Conservation (phyloP, 2,113 vertebrate species). For the Gyps fulvus region DNA sequence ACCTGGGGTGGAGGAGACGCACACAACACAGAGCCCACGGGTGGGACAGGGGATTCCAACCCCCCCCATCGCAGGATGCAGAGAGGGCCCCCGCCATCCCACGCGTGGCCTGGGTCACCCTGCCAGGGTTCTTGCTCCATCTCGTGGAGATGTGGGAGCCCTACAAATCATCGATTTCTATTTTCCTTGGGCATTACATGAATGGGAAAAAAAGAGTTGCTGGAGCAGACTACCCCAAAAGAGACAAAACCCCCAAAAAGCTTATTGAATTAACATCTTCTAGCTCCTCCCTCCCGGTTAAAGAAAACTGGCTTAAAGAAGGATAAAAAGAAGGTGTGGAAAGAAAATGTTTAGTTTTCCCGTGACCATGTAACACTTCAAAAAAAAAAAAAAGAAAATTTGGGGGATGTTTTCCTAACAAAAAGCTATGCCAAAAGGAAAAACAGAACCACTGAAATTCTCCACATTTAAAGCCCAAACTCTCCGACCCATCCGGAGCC, state of each 20-base stretch:
- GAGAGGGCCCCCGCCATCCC: fast-evolving
- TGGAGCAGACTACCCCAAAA: fast-evolving
- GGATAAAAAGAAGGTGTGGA: fast-evolving
- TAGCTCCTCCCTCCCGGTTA: neutral
- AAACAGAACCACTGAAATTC: neutral
- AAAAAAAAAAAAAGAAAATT: neutral
- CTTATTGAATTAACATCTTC: neutral
- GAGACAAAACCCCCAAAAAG: too few species aligned
- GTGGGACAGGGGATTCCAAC: neutral
- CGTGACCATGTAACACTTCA: fast-evolving
- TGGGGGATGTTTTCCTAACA: neutral
- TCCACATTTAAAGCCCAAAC: neutral
- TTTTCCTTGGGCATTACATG: fast-evolving
- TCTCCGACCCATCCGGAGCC: fast-evolving
- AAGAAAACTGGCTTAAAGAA: neutral
- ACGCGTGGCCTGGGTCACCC: neutral
- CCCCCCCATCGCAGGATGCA: fast-evolving
- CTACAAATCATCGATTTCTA: neutral
- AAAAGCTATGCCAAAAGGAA: neutral
- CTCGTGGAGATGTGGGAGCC: neutral
- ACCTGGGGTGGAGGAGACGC: slow-evolving; percentile 65
- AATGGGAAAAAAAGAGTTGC: neutral
- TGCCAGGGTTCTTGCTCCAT: neutral
- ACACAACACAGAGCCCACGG: neutral
- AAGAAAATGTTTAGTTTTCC: neutral